Conservation (phyloP, 2,888 invertebrate species). For the Chrysina gloriosa region DNA sequence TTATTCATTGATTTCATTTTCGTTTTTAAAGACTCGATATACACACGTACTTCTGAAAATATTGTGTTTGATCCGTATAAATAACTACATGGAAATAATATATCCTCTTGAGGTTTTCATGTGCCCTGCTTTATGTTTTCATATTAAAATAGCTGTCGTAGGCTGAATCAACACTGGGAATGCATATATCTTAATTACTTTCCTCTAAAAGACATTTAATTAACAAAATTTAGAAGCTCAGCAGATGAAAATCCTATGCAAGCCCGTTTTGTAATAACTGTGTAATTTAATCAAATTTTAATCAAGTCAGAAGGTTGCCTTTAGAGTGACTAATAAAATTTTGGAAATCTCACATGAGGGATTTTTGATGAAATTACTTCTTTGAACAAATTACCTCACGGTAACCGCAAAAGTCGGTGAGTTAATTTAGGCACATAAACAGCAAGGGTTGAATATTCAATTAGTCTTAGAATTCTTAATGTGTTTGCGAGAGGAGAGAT, state of each 20-base stretch:
- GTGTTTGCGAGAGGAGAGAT: conserved; percentile 40
- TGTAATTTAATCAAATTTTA: conserved; percentile 37
- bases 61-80: too few relatives aligned
- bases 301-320: conserved; percentile 33
- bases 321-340: conserved; percentile 43
- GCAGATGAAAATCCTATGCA: conserved; percentile 20
- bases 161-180: not conserved
- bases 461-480: conserved; percentile 51
- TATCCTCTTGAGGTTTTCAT: too few relatives aligned
- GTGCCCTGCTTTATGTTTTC: too few relatives aligned
- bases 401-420: conserved; percentile 48
- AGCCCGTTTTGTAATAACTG: conserved; percentile 25
- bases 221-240: conserved; percentile 12
- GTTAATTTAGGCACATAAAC: conserved; percentile 52
- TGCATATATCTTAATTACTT: conserved; percentile 19
- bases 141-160: not conserved
- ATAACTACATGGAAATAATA: too few relatives aligned
- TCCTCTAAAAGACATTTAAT: conserved; percentile 16
- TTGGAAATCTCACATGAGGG: conserved; percentile 48
- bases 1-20: too few relatives aligned
- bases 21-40: too few relatives aligned
- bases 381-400: conserved; percentile 48
- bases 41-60: too few relatives aligned
- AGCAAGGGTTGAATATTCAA: conserved; percentile 48
- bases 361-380: conserved; percentile 51